Evolutionary conservation across 2,113 vertebrate genomes (phyloP), one percentile per base, ranked within the genome.

Genomic region (Campylomormyrus numenius): DNA sequence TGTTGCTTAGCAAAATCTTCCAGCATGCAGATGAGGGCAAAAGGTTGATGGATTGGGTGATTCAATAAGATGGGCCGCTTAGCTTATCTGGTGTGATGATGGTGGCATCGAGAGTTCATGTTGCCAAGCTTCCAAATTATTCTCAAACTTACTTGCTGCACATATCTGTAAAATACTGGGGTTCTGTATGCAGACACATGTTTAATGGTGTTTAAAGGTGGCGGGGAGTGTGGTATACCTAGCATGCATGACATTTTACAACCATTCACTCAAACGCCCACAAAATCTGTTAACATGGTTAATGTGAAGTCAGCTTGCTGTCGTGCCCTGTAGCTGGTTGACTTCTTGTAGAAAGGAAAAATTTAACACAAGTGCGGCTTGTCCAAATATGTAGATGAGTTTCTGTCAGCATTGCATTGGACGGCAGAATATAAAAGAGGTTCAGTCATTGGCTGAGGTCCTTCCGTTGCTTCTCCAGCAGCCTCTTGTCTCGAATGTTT

Each of bases 381-480:
- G 74, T 80, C 74, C 35, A 80, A 80, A 80, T 80, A 80, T 80
- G 74, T 39, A 80, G 35, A 80, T 80, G 74, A 80, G 74, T 42
- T 80, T 80, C 3, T 80, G 35, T 80, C 74, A 15, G 74, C 74
- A 19, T 80, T 39, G 31, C 74, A 80, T 80, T 80, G 74, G 74
- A 80, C 35, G 0, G 5, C 31, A 80, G 74, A 5, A 35, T 80
- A 42, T 42, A 80, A 80, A 80, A 80, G 31, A 42, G 62, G 74
- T 17, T 80, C 74, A 42, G 35, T 80, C 74, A 80, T 42, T 80
- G 35, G 74, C 74, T 80, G 35, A 42, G 74, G 35, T 39, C 15
- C 74, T 80, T 80, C 74, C 74, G 9, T 70, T 13, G 62, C 62
- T 70, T 70, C n/a, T 70, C 35, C 74, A 42, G 74, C 74, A 42